Evolutionary conservation across 2,797 vertebrate species (phyloP).

Genomic region (Gila robusta): DNA sequence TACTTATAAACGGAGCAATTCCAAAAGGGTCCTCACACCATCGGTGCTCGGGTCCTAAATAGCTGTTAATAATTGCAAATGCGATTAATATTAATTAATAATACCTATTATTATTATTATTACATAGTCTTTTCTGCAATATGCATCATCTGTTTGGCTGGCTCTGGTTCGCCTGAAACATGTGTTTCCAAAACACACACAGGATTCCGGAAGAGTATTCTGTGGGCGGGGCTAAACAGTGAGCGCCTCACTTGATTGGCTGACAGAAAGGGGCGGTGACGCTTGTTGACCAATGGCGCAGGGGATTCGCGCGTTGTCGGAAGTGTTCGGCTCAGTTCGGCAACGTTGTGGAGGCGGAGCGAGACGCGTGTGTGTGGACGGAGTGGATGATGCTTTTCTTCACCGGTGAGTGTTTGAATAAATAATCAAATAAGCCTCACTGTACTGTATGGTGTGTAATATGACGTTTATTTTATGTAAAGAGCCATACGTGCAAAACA

Average conservation of each 20-base stretch:
- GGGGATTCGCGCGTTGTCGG: background rate
- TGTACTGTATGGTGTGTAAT: background rate
- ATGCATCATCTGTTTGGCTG: background rate
- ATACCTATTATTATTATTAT: background rate
- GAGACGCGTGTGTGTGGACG: constrained; percentile 11
- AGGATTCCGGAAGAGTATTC: constrained; percentile 31
- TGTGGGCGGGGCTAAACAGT: background rate
- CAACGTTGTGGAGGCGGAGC: constrained; percentile 9
- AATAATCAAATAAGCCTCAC: background rate
- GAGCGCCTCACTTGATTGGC: background rate
- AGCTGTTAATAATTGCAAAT: background rate
- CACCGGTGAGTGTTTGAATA: constrained; percentile 48
- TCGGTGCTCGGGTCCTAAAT: too few species aligned
- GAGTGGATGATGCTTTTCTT: constrained; percentile 26
- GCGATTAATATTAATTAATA: background rate
- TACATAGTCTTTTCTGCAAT: background rate
- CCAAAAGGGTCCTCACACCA: too few species aligned
- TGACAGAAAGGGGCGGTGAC: background rate
- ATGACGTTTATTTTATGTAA: background rate
- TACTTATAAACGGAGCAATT: too few species aligned
- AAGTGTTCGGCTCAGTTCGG: constrained; percentile 43
- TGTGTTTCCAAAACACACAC: background rate
- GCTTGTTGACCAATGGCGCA: constrained; percentile 17
- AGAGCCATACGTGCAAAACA: background rate
- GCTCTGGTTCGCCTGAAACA: background rate